phyloP scores from a whole-genome alignment of 2,888 invertebrate species.

The Chalcosyrphus nemorum region DNA sequence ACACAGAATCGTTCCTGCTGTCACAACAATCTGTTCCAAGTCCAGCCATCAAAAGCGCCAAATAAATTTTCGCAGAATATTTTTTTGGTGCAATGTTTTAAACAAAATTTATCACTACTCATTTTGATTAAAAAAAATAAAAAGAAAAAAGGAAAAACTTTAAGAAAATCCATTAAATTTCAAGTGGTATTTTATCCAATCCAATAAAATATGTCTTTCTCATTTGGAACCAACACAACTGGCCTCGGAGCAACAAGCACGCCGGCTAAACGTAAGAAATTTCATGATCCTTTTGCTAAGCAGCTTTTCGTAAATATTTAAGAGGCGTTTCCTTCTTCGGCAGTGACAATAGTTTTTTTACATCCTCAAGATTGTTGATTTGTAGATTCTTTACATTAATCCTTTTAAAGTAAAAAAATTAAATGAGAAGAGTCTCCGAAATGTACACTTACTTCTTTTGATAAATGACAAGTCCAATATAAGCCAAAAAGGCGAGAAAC shows the following conservation, averaged over 20 bases:
- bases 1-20: background rate
- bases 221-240: conserved; percentile 79
- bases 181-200: background rate
- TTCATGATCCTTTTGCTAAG: background rate
- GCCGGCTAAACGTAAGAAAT: conserved; percentile 84
- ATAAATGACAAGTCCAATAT: conserved; percentile 74
- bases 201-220: conserved; percentile 79
- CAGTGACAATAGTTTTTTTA: conserved; percentile 72
- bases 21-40: conserved; percentile 15
- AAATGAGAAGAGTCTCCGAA: background rate
- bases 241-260: conserved; percentile 83
- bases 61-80: background rate
- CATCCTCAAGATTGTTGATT: conserved; percentile 74
- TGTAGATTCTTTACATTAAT: conserved; percentile 74
- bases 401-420: conserved; percentile 66
- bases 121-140: background rate
- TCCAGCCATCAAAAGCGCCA: conserved; percentile 28
- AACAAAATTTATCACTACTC: background rate
- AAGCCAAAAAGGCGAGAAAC: conserved; percentile 66
- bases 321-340: conserved; percentile 55
- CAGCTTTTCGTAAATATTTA: conserved; percentile 71
- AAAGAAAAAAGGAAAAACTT: background rate
- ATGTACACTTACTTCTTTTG: conserved; percentile 74
- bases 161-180: background rate
- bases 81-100: conserved; percentile 16